These are phyloP conservation scores for Pangasius mekongensis DNA, from an alignment of 2,797 vertebrate genomes.

Conservation along the genomic window DNA sequence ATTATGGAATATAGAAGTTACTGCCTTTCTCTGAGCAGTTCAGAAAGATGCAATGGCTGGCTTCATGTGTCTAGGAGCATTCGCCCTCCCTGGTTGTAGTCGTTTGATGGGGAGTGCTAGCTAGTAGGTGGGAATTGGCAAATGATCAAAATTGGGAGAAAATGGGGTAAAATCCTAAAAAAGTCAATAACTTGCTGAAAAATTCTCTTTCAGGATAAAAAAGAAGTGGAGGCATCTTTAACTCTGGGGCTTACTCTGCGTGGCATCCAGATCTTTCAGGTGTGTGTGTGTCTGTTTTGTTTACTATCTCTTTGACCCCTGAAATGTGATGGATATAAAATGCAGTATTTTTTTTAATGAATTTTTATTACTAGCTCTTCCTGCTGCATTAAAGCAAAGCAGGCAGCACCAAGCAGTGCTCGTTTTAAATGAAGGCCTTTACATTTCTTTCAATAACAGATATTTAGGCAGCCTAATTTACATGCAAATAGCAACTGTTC, in stretches of 20 bases:
- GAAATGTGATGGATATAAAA: conserved; percentile 3
- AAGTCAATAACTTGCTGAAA: neutral
- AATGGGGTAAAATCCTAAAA: neutral
- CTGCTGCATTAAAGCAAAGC: neutral
- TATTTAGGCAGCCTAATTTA: neutral
- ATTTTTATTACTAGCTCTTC: neutral
- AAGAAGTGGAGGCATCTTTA: conserved; percentile 92
- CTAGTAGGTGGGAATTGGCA: neutral
- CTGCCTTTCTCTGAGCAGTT: neutral
- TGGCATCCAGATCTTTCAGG: conserved; percentile 98
- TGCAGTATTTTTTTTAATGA: neutral
- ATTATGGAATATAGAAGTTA: neutral
- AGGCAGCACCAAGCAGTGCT: neutral
- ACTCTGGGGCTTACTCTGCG: conserved; percentile 91
- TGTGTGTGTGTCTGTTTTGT: conserved; percentile 58
- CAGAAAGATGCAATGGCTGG: neutral
- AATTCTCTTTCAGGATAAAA: conserved; percentile 85
- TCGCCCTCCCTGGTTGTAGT: neutral
- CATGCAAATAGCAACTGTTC: neutral
- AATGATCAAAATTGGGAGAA: neutral
- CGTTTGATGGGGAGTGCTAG: neutral
- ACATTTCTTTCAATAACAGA: neutral
- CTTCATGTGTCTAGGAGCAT: neutral
- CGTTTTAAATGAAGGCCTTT: neutral
- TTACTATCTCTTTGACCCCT: neutral